A percentile compares a stretch with the other conserved stretches of the same genome.
Evolutionary conservation across 1,140 invertebrate species (phyloP).

Genomic region (Drosophila pallidifrons): DNA sequence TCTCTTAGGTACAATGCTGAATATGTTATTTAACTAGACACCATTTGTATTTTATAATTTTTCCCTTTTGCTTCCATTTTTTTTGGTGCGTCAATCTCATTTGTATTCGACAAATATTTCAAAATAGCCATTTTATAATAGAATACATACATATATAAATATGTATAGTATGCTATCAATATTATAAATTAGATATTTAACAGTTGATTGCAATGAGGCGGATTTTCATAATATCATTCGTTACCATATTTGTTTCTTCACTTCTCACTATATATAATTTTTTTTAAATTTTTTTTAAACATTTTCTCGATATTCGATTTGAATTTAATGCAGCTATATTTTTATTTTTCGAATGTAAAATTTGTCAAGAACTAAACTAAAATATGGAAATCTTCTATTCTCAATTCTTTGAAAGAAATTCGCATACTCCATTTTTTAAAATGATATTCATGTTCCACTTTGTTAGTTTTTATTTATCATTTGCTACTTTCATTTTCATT

Average conservation of each 20-base stretch:
- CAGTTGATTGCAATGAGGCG: slow-evolving; percentile 82
- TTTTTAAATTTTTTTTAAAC: slow-evolving; percentile 19
- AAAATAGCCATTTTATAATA: slow-evolving; percentile 49
- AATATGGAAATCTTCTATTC: neutral
- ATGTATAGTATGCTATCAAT: slow-evolving; percentile 43
- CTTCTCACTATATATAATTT: slow-evolving; percentile 16
- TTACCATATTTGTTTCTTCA: slow-evolving; percentile 70
- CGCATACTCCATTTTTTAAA: neutral
- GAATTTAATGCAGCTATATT: slow-evolving; percentile 31
- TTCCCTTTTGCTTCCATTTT: slow-evolving; percentile 32
- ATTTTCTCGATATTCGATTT: slow-evolving; percentile 17
- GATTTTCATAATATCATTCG: slow-evolving; percentile 82
- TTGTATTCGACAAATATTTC: slow-evolving; percentile 30
- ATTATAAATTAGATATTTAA: slow-evolving; percentile 72
- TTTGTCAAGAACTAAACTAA: neutral
- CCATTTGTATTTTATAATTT: slow-evolving; percentile 29
- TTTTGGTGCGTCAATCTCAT: slow-evolving; percentile 60
- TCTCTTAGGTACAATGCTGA: slow-evolving; percentile 64
- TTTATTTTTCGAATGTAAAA: neutral
- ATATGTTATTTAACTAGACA: slow-evolving; percentile 42
- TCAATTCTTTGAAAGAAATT: slow-evolving; percentile 13
- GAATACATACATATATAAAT: slow-evolving; percentile 29
- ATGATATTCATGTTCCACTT: slow-evolving; percentile 16
- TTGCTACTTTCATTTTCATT: slow-evolving; percentile 7
- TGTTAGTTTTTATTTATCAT: slow-evolving; percentile 5